These are phyloP conservation scores for Eulemur albifrons DNA, from an alignment of 2,797 vertebrate species.

Conservation along the genomic window DNA sequence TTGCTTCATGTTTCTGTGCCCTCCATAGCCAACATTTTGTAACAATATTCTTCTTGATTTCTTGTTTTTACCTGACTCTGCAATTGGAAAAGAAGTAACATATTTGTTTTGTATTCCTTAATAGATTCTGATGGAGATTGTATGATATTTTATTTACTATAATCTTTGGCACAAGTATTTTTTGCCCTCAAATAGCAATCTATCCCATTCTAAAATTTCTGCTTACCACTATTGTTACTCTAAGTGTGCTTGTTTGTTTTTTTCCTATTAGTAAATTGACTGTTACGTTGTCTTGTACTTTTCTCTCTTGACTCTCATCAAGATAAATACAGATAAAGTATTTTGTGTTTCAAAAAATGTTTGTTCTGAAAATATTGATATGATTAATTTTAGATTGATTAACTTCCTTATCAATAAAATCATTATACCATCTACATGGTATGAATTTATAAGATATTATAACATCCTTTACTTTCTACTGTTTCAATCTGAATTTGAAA, in stretches of 20 bases:
- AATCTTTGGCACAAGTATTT: neutral
- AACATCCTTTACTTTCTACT: neutral
- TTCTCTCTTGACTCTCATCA: neutral
- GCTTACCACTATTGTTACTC: neutral
- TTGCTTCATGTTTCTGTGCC: constrained; percentile 29
- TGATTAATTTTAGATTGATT: neutral
- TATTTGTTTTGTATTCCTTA: neutral
- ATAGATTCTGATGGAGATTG: neutral
- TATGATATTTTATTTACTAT: constrained; percentile 21
- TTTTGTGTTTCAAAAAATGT: neutral
- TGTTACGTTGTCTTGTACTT: neutral
- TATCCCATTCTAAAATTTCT: neutral
- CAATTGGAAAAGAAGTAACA: neutral
- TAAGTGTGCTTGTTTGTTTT: neutral
- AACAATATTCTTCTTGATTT: neutral
- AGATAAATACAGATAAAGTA: neutral
- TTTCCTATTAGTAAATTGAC: neutral
- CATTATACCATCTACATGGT: neutral
- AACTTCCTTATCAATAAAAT: neutral
- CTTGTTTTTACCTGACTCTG: neutral
- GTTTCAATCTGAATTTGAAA: neutral
- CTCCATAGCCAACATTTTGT: neutral
- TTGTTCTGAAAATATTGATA: constrained; percentile 2
- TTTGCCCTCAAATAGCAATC: constrained; percentile 30
- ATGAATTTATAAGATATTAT: neutral